Conservation (phyloP, 1,140 invertebrate species). For the Zaprionus ornatus region DNA sequence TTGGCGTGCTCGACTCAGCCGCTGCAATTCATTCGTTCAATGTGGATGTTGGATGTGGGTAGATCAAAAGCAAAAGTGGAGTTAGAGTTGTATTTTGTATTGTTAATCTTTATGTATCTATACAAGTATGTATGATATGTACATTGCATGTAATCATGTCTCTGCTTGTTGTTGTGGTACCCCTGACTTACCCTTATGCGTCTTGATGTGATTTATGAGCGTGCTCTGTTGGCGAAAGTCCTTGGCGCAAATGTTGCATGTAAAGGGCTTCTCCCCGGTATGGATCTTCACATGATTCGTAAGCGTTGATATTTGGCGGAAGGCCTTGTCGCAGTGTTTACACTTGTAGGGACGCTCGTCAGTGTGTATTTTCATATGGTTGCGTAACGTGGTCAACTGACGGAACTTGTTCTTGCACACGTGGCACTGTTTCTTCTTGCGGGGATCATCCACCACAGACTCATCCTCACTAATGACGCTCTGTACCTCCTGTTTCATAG, state of each 20-base stretch:
- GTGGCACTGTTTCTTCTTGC: constrained; percentile 83
- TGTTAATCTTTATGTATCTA: constrained; percentile 1
- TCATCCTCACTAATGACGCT: constrained; percentile 76
- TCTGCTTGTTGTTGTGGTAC: not conserved
- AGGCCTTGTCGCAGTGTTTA: constrained; percentile 81
- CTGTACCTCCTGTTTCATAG: constrained; percentile 78
- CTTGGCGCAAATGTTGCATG: constrained; percentile 81
- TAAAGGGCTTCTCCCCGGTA: constrained; percentile 83
- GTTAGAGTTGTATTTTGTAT: constrained; percentile 5
- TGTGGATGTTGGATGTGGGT: constrained; percentile 3
- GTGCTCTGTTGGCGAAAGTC: constrained; percentile 82
- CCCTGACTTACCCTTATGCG: constrained; percentile 78
- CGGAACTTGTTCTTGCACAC: constrained; percentile 84
- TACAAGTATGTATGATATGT: not conserved
- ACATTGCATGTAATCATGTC: not conserved
- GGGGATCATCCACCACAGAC: constrained; percentile 75
- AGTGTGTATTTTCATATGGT: constrained; percentile 84
- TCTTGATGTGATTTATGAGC: constrained; percentile 83
- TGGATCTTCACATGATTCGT: constrained; percentile 83
- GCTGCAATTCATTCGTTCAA: constrained; percentile 30
- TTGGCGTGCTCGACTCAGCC: constrained; percentile 75
- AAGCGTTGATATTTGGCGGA: constrained; percentile 81
- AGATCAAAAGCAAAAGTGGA: constrained; percentile 5
- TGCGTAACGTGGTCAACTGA: constrained; percentile 82
- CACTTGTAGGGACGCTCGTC: constrained; percentile 83